Evolutionary conservation across 35 echinoderm and acorn worm genomes (phyloP), one percentile per base, ranked within the genome.

Genomic region (Nesometra sesokonis): DNA sequence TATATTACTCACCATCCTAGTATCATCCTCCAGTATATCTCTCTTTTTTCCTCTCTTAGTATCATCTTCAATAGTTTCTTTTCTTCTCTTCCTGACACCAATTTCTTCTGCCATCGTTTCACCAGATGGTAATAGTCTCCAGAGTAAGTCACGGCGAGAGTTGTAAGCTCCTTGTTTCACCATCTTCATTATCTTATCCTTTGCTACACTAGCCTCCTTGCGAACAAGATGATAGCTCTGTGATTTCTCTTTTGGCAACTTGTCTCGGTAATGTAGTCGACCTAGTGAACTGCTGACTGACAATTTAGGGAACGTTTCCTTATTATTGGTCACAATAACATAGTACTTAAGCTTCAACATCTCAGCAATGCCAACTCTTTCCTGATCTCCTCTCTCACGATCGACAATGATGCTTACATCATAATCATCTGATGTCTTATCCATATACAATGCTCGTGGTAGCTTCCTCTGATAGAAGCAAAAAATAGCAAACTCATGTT

Each of bases 141-240:
- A 99, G 11, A 99, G 93, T 31, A 86, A 92, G 83, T 99, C 96
- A 32, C 96, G 78, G 34, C 96, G 57, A 37, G 93, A 99, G 79
- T 90, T 88, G 15, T 85, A 90, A 5, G 90, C 96, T 11, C 90
- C 93, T 27, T 88, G 80, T 27, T 84, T 91, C 23, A 94, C 89
- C 34, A 94, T 89, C 30, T 76, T 43, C 39, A 88, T 39, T 37
- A 99, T 93, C 77, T 88, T 87, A 5, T 90, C 93, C 33, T 83
- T 88, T 31, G 85, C 86, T 13, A 46, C 89, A 39, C 85, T 31
- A 33, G 88, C 90, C 88, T 94, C 87, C 23, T 57, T 82, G 81
- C 86, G 89, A 46, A 87, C 30, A 2, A 90, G 46, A 29, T 40
- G 47, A 80, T 52, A 92, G 37, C 96, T 37, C 19, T 88, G 93